Evolutionary conservation across 2,113 vertebrate species (phyloP).

Genomic region (Microcebus griseorufus): DNA sequence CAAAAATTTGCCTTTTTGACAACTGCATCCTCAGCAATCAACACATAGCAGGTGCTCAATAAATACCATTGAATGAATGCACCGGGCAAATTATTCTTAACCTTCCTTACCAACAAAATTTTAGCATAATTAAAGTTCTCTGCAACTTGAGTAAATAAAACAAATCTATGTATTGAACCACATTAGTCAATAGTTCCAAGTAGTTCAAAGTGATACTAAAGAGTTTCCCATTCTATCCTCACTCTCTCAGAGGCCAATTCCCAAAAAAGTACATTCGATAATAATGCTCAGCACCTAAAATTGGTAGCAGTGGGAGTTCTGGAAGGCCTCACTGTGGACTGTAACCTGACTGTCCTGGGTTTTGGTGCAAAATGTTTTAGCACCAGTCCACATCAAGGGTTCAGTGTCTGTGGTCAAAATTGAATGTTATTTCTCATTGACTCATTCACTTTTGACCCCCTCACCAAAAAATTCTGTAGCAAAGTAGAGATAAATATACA

Average conservation of each 20-base stretch:
- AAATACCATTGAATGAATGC: not conserved
- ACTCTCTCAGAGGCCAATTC: not conserved
- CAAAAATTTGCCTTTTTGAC: not conserved
- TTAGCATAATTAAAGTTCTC: not conserved
- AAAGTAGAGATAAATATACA: not conserved
- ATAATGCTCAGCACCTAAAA: not conserved
- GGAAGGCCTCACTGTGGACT: rapidly evolving
- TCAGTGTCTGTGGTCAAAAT: not conserved
- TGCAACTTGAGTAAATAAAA: not conserved
- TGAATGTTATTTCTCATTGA: not conserved
- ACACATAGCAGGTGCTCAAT: not conserved
- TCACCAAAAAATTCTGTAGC: not conserved
- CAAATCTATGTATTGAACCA: not conserved
- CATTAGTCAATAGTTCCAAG: not conserved
- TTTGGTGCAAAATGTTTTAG: not conserved
- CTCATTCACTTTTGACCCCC: not conserved
- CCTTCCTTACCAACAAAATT: not conserved
- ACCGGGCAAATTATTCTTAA: not conserved
- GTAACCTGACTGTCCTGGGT: rapidly evolving
- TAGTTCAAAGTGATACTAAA: not conserved
- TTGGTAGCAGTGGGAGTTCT: rapidly evolving
- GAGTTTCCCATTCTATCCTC: not conserved
- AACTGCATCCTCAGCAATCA: not conserved
- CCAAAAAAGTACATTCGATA: not conserved
- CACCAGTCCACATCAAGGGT: not conserved